Evolutionary conservation across 2,888 invertebrate genomes (phyloP).

Genomic region (Parochlus steinenii): DNA sequence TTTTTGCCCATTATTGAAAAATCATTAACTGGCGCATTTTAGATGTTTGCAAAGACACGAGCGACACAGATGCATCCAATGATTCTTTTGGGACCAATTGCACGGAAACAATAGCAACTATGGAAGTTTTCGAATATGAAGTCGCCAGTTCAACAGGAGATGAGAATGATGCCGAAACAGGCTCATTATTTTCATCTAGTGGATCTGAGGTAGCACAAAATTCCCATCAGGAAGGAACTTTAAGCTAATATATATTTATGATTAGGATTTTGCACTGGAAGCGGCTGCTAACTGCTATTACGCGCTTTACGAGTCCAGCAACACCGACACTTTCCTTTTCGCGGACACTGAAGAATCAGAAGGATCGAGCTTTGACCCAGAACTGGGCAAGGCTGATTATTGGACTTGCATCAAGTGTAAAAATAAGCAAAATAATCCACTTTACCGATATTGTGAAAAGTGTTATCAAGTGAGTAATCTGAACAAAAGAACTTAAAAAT

Average conservation of each 20-base stretch:
- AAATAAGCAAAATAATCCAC: conserved; percentile 42
- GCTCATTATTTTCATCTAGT: conserved; percentile 32
- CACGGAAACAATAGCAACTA: conserved; percentile 20
- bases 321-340: conserved; percentile 16
- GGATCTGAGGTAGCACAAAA: conserved; percentile 32
- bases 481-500: conserved; percentile 15
- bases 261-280: conserved; percentile 17
- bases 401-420: conserved; percentile 48
- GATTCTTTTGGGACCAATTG: conserved; percentile 14
- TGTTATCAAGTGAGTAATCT: conserved; percentile 43
- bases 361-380: conserved; percentile 29
- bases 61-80: conserved; percentile 30
- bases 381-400: conserved; percentile 40
- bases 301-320: conserved; percentile 1
- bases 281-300: conserved; percentile 14
- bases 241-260: not conserved
- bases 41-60: conserved; percentile 30
- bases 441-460: conserved; percentile 49
- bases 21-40: conserved; percentile 4
- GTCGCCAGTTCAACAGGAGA: conserved; percentile 34
- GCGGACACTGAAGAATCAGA: conserved; percentile 19
- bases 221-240: not conserved
- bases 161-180: conserved; percentile 32
- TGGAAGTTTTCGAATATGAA: conserved; percentile 31
- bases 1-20: too few relatives aligned